Percentiles rank a stretch among this genome's conserved stretches.
These are phyloP conservation scores for Herpailurus yagouaroundi DNA, from an alignment of 2,113 vertebrate genomes.

Conservation along the genomic window DNA sequence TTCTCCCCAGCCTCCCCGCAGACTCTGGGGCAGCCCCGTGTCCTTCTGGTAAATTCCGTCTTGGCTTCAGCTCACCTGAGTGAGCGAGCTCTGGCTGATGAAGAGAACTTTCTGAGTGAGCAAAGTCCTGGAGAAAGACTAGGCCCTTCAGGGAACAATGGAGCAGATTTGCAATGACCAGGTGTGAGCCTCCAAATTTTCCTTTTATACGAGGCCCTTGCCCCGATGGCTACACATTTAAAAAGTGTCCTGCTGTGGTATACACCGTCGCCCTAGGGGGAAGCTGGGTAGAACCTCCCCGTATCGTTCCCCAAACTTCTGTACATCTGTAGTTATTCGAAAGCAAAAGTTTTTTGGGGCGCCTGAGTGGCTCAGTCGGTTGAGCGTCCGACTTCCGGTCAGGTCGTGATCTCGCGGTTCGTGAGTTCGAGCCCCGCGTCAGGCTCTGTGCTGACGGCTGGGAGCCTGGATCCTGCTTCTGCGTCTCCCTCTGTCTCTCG, in stretches of 20 bases:
- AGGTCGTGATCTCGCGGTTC: too few species aligned
- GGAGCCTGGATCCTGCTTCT: too few species aligned
- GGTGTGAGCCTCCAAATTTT: too few species aligned
- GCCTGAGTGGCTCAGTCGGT: too few species aligned
- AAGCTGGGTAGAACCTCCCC: background rate
- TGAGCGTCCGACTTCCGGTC: too few species aligned
- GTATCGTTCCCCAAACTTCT: background rate
- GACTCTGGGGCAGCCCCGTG: background rate
- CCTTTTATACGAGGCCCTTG: background rate
- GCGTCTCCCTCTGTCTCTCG: too few species aligned
- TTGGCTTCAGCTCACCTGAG: background rate
- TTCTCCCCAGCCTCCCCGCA: background rate
- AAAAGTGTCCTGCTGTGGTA: background rate
- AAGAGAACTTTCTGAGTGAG: background rate
- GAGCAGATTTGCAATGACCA: background rate
- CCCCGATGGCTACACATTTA: background rate
- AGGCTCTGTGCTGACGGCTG: too few species aligned
- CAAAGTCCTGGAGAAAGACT: background rate
- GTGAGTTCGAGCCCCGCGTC: too few species aligned
- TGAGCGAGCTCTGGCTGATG: background rate
- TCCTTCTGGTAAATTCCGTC: background rate
- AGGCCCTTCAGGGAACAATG: background rate
- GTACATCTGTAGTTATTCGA: background rate
- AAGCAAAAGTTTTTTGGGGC: background rate
- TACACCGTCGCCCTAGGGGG: background rate